A percentile compares a stretch with the other conserved stretches of the same genome.
Evolutionary conservation across 2,113 vertebrate species (phyloP).

Genomic region (Sitta europaea): DNA sequence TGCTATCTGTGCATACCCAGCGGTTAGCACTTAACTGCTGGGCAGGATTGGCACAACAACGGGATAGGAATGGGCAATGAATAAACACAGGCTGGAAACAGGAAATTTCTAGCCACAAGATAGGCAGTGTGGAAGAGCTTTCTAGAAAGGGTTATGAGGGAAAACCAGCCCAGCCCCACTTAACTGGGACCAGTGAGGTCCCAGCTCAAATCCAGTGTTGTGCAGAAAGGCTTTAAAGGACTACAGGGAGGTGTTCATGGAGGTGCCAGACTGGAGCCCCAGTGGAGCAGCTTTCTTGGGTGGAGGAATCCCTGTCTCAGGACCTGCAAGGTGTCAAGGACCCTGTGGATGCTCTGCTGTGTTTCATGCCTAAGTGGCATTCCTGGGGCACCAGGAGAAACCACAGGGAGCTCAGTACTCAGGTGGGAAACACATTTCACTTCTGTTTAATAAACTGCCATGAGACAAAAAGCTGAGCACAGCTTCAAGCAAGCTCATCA

Average conservation of each 20-base stretch:
- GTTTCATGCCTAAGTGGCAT: background rate
- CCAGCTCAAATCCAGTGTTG: background rate
- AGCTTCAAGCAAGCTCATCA: background rate
- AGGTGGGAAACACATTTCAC: fast-evolving
- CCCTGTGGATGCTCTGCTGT: fast-evolving
- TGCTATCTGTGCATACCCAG: background rate
- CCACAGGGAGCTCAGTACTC: fast-evolving
- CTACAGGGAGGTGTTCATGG: background rate
- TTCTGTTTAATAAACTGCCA: background rate
- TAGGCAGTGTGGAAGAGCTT: background rate
- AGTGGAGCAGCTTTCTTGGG: fast-evolving
- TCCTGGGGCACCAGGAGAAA: background rate
- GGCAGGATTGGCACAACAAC: background rate
- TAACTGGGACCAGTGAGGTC: background rate
- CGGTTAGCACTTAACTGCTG: background rate
- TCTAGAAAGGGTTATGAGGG: background rate
- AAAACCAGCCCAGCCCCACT: background rate
- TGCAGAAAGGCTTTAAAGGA: background rate
- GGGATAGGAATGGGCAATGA: background rate
- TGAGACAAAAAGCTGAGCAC: background rate
- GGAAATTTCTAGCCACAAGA: background rate
- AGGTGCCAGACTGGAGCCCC: background rate
- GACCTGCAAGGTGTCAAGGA: background rate
- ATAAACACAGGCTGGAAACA: background rate
- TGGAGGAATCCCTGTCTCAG: fast-evolving